Base-by-base conservation (phyloP, 2,797 vertebrate genomes). In the Falco columbarius region DNA sequence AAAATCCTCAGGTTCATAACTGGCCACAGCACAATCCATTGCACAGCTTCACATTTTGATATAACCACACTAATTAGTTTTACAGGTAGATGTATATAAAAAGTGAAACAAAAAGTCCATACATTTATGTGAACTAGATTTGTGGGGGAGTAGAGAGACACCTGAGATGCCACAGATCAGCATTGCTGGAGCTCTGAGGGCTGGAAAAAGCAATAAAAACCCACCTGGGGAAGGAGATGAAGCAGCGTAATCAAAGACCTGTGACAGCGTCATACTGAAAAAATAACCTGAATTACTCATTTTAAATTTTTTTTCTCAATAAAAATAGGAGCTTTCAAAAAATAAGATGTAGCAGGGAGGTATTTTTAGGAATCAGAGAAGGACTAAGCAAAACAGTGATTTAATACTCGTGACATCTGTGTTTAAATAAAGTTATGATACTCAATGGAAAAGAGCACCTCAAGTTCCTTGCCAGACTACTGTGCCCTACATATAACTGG, bases 21-120 rank as follows among this genome's bases (percentile, higher is more conserved):
- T 12, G 27, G 7, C 19, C 2, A 6, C 66, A 14, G 59, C 3
- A 14, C 9, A 67, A 30, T 9, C 47, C 66, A 9, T 0, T 13
- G 55, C n/a, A 24, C 54, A 72, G 14, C 65, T 40, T 30, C 72
- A 7, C 1, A 2, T 36, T 26, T 10, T 6, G 73, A 38, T 22
- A 17, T 1, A 55, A 32, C n/a, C n/a, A 22, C 30, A 3, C 8
- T 5, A 3, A 12, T 22, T 6, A 29, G 29, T 27, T 46, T 68
- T 32, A 22, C 1, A 36, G 66, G n/a, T 4, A 46, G 67, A 38
- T 12, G 51, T 2, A 9, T 4, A 34, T 5, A 38, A 27, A 26
- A 27, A 27, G 46, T 3, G 36, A 56, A 66, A 63, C 8, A 4
- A 30, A 30, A 61, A 21, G 13, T 26, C 13, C 42, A n/a, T 12